Conservation (phyloP, 2,113 vertebrate genomes). For the Junco hyemalis region DNA sequence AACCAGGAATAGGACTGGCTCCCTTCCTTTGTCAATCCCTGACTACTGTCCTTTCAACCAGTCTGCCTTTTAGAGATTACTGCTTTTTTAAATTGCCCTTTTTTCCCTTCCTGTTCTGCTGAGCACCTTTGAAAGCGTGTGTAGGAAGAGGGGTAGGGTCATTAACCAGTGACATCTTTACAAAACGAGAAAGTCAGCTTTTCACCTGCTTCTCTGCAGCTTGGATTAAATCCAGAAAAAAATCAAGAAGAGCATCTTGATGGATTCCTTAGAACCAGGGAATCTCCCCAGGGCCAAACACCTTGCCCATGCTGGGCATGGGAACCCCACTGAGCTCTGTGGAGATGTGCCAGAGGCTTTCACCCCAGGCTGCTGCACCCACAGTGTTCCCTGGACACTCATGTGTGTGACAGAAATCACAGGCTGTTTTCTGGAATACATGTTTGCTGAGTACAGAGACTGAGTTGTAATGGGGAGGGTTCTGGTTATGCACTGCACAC, state of each 20-base stretch:
- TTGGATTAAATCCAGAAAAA: background rate
- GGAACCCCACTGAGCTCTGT: rapidly evolving
- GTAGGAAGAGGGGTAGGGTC: background rate
- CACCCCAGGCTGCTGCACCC: background rate
- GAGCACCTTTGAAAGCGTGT: background rate
- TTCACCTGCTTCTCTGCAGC: background rate
- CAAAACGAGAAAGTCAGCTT: background rate
- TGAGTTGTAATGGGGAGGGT: background rate
- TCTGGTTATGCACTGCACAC: background rate
- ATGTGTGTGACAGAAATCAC: background rate
- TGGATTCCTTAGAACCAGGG: background rate
- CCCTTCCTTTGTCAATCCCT: background rate
- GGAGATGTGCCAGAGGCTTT: background rate
- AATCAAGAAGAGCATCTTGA: background rate
- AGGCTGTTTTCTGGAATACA: rapidly evolving
- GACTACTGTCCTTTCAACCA: background rate
- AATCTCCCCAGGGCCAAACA: background rate
- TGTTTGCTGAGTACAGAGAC: background rate
- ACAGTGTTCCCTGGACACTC: background rate
- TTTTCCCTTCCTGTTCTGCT: background rate
- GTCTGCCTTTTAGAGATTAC: background rate
- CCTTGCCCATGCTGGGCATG: rapidly evolving
- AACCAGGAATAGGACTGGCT: background rate
- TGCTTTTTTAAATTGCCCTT: rapidly evolving
- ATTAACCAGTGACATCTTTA: rapidly evolving